Base-by-base conservation (phyloP, 2,113 vertebrate genomes). In the Apistogramma diplotaenia region DNA sequence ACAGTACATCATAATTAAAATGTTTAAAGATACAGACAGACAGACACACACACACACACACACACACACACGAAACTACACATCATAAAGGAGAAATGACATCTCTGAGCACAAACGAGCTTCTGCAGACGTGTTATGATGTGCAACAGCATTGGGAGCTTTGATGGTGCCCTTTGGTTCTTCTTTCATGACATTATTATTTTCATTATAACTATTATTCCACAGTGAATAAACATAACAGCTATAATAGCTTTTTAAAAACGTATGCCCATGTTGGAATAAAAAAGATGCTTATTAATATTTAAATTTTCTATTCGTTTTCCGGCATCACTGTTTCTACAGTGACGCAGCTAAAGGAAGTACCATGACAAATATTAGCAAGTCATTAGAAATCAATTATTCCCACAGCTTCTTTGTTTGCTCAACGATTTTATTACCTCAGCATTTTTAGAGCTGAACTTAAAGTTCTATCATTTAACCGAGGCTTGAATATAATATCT, bases 1-100 rank as follows among this genome's bases (percentile, higher is more conserved):
- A 76, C 88, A 79, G 85, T 94, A 91, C 90, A 94, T 94, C 93
- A 93, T 81, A 76, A 85, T 89, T 92, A 92, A 91, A 65, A 76
- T 86, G 85, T 78, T 53, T 53, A 73, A 74, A 59, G 11, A 56
- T 27, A 58, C 76, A 79, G 65, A 79, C 78, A 80, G 75, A 84
- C 79, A 78, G 40, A 85, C 62, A 83, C 27, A 75, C 43, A 5
- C 59, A 60, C 75, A 25, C n/a, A 72, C 58, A 31, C 58, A 29
- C 70, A 67, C 70, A 53, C 16, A 27, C 18, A 21, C 21, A 75
- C 8, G 54, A 0, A 8, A 25, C 25, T 15, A 46, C 43, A 16
- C 43, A 16, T 10, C 23, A 65, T 65, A 18, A 43, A 18, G 35
- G 21, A 65, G 35, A 43, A 18, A 71, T 58, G 46, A 89, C 55